Conservation (phyloP, 2,113 vertebrate genomes). For the Urocynchramus pylzowi region DNA sequence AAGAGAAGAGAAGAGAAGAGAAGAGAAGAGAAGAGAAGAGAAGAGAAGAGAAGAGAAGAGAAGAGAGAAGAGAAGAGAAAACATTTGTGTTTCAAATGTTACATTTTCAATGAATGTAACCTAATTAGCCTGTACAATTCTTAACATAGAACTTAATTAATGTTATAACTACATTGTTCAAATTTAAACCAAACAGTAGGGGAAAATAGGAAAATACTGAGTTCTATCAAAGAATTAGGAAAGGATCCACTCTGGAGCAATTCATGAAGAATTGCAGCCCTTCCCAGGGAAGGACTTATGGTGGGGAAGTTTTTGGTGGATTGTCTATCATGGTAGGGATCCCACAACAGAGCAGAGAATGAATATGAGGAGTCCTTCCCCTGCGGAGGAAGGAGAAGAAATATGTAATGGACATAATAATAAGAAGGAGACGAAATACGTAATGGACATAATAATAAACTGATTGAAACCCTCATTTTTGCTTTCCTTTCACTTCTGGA, state of each 20-base stretch:
- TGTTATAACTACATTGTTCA: not conserved
- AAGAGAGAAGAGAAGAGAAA: not conserved
- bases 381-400: not conserved
- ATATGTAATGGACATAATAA: no score
- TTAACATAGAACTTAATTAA: not conserved
- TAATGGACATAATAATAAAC: not conserved
- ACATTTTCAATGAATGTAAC: not conserved
- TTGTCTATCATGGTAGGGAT: fast-evolving
- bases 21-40: not conserved
- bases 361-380: not conserved
- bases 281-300: not conserved
- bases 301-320: not conserved
- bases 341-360: not conserved
- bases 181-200: not conserved
- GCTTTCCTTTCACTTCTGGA: fast-evolving
- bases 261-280: not conserved
- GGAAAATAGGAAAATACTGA: not conserved
- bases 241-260: not conserved
- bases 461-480: not conserved
- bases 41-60: no score
- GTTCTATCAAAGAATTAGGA: not conserved
- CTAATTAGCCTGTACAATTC: not conserved
- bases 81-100: not conserved
- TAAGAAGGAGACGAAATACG: not conserved
- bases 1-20: fast-evolving